phyloP scores from a whole-genome alignment of 2,888 invertebrate species.

The Erynnis tages region DNA sequence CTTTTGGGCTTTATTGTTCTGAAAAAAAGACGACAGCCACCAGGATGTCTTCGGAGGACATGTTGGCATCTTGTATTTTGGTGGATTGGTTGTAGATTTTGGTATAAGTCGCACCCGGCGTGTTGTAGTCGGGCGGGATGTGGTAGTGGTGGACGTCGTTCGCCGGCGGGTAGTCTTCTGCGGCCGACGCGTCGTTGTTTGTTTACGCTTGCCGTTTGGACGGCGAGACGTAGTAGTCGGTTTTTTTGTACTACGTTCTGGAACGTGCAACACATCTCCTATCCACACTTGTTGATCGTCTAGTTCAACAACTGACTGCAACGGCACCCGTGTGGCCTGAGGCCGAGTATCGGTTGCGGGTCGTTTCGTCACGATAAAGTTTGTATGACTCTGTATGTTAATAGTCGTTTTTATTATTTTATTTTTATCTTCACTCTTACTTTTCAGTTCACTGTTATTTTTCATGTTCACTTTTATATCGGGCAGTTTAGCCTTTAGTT shows the following conservation, averaged over 20 bases:
- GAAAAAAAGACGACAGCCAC: slow-evolving; percentile 62
- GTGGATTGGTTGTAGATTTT: slow-evolving; percentile 54
- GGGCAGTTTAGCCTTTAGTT: slow-evolving; percentile 55
- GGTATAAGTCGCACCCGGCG: slow-evolving; percentile 34
- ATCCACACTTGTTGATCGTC: slow-evolving; percentile 51
- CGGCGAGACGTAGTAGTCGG: slow-evolving; percentile 28
- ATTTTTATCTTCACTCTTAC: slow-evolving; percentile 56
- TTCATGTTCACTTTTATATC: slow-evolving; percentile 64
- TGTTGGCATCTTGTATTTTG: slow-evolving; percentile 50
- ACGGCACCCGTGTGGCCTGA: slow-evolving; percentile 37
- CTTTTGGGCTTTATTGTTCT: slow-evolving; percentile 52
- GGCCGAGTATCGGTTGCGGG: slow-evolving; percentile 33
- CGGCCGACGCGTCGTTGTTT: slow-evolving; percentile 35
- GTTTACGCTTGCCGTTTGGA: slow-evolving; percentile 1
- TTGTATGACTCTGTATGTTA: slow-evolving; percentile 73
- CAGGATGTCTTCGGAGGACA: slow-evolving; percentile 57
- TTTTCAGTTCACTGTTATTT: slow-evolving; percentile 36
- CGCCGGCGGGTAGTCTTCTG: slow-evolving; percentile 41
- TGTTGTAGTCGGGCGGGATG: slow-evolving; percentile 34
- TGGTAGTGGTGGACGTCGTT: slow-evolving; percentile 26
- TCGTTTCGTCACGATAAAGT: slow-evolving; percentile 64
- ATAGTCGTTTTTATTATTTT: slow-evolving; percentile 68
- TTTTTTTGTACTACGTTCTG: slow-evolving; percentile 40
- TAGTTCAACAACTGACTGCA: slow-evolving; percentile 28
- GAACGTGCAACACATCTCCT: slow-evolving; percentile 40